These are phyloP conservation scores for Leucoraja erinaceus DNA, from an alignment of 2,113 vertebrate genomes.

Conservation along the genomic window DNA sequence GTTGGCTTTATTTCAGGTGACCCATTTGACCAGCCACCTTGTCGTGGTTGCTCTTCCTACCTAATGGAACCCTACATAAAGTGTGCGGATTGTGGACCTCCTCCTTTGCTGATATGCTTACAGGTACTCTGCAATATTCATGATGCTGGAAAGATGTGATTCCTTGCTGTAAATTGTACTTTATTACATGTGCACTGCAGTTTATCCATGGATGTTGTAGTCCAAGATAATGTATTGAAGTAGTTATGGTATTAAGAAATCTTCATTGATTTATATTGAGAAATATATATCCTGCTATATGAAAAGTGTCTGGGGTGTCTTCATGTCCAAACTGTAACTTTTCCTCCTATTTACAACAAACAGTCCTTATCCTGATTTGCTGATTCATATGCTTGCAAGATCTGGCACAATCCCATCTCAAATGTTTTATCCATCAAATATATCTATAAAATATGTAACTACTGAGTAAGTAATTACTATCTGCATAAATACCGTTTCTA, in stretches of 20 bases:
- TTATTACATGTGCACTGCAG: not conserved
- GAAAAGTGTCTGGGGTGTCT: not conserved
- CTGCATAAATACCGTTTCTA: too few species aligned
- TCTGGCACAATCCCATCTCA: too few species aligned
- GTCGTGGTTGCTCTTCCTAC: slow-evolving; percentile 85
- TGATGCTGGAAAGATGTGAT: too few species aligned
- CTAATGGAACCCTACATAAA: slow-evolving; percentile 92
- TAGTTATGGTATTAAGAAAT: not conserved
- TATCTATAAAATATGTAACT: too few species aligned
- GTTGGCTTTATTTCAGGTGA: slow-evolving; percentile 62
- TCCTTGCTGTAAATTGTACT: not conserved
- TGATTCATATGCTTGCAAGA: too few species aligned
- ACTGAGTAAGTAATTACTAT: too few species aligned
- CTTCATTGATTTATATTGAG: not conserved
- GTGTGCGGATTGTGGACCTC: slow-evolving; percentile 90
- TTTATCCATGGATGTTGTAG: not conserved
- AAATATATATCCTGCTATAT: not conserved
- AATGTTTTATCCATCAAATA: too few species aligned
- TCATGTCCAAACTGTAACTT: not conserved
- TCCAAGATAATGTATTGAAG: not conserved
- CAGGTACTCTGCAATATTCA: slow-evolving; percentile 64
- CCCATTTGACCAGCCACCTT: slow-evolving; percentile 85
- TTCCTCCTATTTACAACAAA: not conserved
- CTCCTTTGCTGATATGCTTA: slow-evolving; percentile 83
- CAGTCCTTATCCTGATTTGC: too few species aligned